Base-by-base conservation (phyloP, 2,888 invertebrate species). In the Caenorhabditis becei region DNA sequence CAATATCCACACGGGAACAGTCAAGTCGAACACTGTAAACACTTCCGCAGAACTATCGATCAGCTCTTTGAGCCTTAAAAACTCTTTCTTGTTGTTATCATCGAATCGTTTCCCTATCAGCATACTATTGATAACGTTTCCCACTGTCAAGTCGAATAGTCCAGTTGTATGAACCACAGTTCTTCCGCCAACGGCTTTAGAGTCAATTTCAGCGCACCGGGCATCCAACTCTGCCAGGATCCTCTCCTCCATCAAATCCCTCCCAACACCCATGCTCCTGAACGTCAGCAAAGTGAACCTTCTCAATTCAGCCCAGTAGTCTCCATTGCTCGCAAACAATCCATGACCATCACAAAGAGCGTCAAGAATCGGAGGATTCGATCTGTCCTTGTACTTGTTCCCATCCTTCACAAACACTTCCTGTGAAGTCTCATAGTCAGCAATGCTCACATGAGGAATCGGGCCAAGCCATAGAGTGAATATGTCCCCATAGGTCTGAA, bases 211-310 rank as follows among this genome's bases (percentile, higher is more conserved):
- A 26, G 23, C 66, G 37, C 56, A 72, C 49, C 70, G 66, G 11
- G 37, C 35, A 58, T 81, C 23, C 16, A 82, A 37, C n/a, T 83
- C 83, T 0, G 62, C 58, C 66, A 83, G 28, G 0, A 83, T 72
- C 24, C 61, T 58, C 37, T 80, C 70, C 44, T 82, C 83, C 77
- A 83, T 80, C 8, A 77, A 14, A 44, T 75, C 77, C 14, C 61
- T 79, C 20, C 83, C 83, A 11, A 83, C 67, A 11, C 83, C 83
- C 56, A 83, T 79, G 24, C 69, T 82, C 51, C 83, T 49, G 11
- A 83, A 69, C 3, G 77, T 49, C 8, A 54, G 41, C 20, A 82
- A 67, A 1, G 79, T 49, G 71, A 83, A 83, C n/a, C 80, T 49
- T 59, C 83, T 49, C 41, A 79, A 63, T 41, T 71, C 72, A 4